phyloP scores from a whole-genome alignment of 2,888 invertebrate species.

The Lamellibrachia satsuma region DNA sequence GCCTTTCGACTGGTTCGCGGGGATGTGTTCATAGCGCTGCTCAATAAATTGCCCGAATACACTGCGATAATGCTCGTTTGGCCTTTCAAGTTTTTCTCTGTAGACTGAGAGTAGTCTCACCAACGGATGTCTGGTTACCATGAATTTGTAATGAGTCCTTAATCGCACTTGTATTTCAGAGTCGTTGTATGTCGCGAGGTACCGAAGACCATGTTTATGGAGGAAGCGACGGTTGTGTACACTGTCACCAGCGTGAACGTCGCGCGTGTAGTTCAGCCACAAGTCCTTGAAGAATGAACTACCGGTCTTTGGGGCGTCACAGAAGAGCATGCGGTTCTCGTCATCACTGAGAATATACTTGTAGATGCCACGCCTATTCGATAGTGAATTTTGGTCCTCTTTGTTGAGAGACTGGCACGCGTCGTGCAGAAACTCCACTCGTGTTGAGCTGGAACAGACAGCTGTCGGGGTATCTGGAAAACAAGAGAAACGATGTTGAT shows the following conservation, averaged over 20 bases:
- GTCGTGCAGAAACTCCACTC: not conserved
- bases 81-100: not conserved
- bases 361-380: not conserved
- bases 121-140: slow-evolving; percentile 7
- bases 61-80: not conserved
- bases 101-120: not conserved
- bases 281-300: not conserved
- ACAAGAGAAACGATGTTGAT: not conserved
- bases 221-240: not conserved
- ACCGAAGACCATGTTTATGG: not conserved
- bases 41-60: not conserved
- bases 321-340: not conserved
- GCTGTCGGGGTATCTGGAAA: not conserved
- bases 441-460: not conserved
- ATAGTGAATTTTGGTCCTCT: not conserved
- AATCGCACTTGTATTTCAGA: not conserved
- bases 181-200: not conserved
- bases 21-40: not conserved
- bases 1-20: not conserved
- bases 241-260: not conserved
- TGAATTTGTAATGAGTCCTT: slow-evolving; percentile 14
- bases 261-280: not conserved
- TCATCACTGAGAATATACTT: not conserved
- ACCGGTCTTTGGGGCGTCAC: not conserved
- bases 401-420: not conserved